Percentiles rank a stretch among this genome's conserved stretches.
These are phyloP conservation scores for Ailurus styani DNA, from an alignment of 2,113 vertebrate genomes.

Conservation along the genomic window DNA sequence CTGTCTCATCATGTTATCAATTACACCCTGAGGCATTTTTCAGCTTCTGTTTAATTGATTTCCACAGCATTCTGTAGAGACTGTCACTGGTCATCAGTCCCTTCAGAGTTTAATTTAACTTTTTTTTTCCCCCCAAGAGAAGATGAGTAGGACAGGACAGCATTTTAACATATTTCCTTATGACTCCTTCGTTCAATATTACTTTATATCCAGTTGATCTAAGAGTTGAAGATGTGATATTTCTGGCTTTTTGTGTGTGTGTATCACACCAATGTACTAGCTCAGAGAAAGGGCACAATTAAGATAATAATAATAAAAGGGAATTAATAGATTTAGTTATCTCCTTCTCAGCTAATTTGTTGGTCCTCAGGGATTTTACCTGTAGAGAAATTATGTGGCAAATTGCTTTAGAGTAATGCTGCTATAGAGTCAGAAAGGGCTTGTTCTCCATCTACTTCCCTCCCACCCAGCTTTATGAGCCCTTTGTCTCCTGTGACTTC, in stretches of 20 bases:
- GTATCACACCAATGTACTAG: background rate
- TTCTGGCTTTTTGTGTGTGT: background rate
- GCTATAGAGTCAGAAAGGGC: background rate
- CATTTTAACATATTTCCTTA: background rate
- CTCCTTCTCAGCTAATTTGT: background rate
- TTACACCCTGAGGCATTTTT: slow-evolving; percentile 10
- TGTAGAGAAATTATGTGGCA: background rate
- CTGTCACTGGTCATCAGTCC: background rate
- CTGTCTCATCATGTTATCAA: background rate
- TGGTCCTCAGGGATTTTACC: background rate
- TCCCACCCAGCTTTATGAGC: background rate
- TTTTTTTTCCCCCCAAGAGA: background rate
- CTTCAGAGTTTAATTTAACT: background rate
- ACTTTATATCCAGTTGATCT: background rate
- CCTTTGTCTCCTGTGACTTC: background rate
- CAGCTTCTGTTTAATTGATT: slow-evolving; percentile 16
- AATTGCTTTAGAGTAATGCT: background rate
- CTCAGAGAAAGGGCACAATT: background rate
- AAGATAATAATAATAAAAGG: background rate
- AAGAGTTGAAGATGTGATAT: background rate
- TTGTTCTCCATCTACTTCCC: background rate
- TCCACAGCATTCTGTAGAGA: background rate
- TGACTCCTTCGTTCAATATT: background rate
- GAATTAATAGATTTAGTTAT: background rate
- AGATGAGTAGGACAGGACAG: background rate